These are phyloP conservation scores for Sesamia nonagrioides DNA, from an alignment of 1,140 invertebrate genomes.

Conservation along the genomic window DNA sequence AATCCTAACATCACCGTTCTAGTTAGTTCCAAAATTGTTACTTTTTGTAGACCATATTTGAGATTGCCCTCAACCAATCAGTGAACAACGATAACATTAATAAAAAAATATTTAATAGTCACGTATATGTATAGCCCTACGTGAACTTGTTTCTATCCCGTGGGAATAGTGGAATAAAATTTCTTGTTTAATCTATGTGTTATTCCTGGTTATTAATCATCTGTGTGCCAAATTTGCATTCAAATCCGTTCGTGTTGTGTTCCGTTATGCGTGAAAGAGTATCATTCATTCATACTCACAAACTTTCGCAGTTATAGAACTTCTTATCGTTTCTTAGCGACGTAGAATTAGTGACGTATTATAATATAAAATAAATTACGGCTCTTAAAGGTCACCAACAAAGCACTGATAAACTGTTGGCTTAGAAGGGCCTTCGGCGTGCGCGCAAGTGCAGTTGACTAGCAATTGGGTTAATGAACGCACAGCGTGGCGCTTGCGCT, in stretches of 20 bases:
- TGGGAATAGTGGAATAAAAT: too few relatives aligned
- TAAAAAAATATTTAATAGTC: not conserved
- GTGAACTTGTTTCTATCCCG: not conserved
- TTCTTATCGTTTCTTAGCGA: not conserved
- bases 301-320: too few relatives aligned
- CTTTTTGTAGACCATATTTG: too few relatives aligned
- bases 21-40: too few relatives aligned
- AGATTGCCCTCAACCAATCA: not conserved
- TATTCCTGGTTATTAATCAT: too few relatives aligned
- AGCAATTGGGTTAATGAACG: conserved; percentile 32
- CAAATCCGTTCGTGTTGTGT: too few relatives aligned
- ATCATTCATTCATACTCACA: too few relatives aligned
- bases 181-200: too few relatives aligned
- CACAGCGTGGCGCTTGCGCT: conserved; percentile 2
- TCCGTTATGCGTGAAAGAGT: too few relatives aligned
- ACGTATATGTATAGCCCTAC: not conserved
- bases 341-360: conserved; percentile 1
- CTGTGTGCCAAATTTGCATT: too few relatives aligned
- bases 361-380: not conserved
- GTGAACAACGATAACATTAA: not conserved
- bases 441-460: conserved; percentile 16
- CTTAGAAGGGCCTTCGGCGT: not conserved
- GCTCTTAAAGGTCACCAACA: conserved; percentile 30
- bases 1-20: too few relatives aligned
- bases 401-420: conserved; percentile 16